Evolutionary conservation across 1,140 invertebrate genomes (phyloP).

Genomic region (Zaprionus capensis): DNA sequence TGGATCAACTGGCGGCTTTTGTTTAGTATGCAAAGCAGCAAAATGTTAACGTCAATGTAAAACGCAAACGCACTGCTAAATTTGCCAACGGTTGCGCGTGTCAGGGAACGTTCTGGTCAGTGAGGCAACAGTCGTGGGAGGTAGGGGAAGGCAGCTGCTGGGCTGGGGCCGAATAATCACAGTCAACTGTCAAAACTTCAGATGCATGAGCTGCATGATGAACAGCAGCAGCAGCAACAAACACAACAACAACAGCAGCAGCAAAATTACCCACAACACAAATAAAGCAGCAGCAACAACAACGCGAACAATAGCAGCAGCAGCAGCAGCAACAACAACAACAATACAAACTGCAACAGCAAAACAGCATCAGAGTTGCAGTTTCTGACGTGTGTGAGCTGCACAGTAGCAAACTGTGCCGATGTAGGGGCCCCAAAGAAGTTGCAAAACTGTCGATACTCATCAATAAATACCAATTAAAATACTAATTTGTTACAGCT

Average conservation of each 20-base stretch:
- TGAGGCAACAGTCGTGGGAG: not conserved
- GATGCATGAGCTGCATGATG: constrained; percentile 78
- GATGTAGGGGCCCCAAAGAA: not conserved
- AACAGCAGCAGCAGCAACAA: constrained; percentile 39
- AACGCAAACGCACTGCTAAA: constrained; percentile 78
- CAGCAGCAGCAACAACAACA: not conserved
- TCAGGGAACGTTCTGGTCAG: not conserved
- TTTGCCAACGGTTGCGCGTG: constrained; percentile 37
- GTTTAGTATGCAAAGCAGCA: constrained; percentile 78
- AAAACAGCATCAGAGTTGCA: not conserved
- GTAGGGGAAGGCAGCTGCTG: not conserved
- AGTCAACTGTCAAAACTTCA: constrained; percentile 80
- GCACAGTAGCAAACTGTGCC: not conserved
- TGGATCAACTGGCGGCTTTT: constrained; percentile 51
- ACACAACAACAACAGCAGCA: not conserved
- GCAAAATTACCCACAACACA: not conserved
- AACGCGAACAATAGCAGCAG: not conserved
- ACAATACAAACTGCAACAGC: too few species aligned
- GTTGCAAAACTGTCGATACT: not conserved
- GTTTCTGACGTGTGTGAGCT: not conserved
- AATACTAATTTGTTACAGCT: not conserved
- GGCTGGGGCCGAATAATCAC: constrained; percentile 58
- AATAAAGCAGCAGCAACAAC: not conserved
- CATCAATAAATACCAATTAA: not conserved
- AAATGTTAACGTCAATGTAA: constrained; percentile 74